A percentile compares a stretch with the other conserved stretches of the same genome.
Conservation (phyloP, 2,113 vertebrate species). For the Aphelocoma coerulescens region DNA sequence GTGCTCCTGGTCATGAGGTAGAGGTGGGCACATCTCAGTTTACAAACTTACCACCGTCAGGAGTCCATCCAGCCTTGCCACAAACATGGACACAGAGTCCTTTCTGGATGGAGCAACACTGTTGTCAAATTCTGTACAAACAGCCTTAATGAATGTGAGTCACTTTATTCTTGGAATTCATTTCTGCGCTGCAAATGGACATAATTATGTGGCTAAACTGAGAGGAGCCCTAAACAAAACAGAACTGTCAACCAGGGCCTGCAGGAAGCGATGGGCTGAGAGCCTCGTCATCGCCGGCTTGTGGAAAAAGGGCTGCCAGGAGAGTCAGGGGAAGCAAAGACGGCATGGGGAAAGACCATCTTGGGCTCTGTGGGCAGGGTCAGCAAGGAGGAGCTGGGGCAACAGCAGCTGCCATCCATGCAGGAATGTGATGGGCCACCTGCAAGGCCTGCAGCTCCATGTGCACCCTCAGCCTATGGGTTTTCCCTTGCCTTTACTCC, state of each 20-base stretch:
- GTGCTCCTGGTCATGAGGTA: background rate
- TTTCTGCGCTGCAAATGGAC: background rate
- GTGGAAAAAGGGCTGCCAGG: background rate
- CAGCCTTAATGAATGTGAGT: constrained; percentile 13
- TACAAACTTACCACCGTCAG: background rate
- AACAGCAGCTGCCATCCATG: background rate
- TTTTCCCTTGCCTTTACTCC: background rate
- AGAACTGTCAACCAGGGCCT: background rate
- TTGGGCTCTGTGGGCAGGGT: background rate
- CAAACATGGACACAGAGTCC: background rate
- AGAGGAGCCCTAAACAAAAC: constrained; percentile 1
- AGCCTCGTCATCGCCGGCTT: accelerated
- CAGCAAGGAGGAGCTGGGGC: background rate
- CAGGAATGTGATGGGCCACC: background rate
- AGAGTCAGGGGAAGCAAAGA: background rate
- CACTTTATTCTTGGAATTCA: constrained; percentile 6
- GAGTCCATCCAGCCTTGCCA: background rate
- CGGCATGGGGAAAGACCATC: accelerated
- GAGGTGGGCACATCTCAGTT: background rate
- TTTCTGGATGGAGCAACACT: background rate
- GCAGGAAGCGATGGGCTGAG: background rate
- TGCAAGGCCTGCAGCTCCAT: background rate
- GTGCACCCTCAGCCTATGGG: background rate
- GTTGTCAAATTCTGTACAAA: background rate
- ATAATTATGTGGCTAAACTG: background rate